phyloP scores from a whole-genome alignment of 2,888 invertebrate genomes.

The Tetheella fluctuosa region DNA sequence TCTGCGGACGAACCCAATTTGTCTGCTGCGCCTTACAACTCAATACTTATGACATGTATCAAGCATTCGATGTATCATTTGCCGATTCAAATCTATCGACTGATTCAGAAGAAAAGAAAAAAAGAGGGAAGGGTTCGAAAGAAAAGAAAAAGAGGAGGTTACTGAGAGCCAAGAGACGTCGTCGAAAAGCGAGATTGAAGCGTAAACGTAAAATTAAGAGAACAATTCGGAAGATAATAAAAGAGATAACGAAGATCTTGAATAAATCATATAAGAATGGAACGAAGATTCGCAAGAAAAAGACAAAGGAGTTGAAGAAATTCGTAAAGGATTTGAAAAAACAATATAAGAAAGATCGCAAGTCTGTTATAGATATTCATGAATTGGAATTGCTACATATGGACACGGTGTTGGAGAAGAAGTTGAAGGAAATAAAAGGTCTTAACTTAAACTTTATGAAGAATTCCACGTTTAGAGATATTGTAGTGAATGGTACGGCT shows the following conservation, averaged over 20 bases:
- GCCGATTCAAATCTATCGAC: conserved; percentile 54
- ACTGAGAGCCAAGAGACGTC: conserved; percentile 36
- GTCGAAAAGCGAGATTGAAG: conserved; percentile 41
- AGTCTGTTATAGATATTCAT: conserved; percentile 61
- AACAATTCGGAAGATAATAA: conserved; percentile 57
- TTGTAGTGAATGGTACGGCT: conserved; percentile 61
- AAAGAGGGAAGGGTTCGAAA: conserved; percentile 35
- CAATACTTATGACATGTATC: conserved; percentile 69
- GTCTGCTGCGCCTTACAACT: conserved; percentile 65
- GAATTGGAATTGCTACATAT: conserved; percentile 54
- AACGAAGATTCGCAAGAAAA: conserved; percentile 54
- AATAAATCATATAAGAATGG: conserved; percentile 59
- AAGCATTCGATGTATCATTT: conserved; percentile 69
- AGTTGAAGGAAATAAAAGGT: conserved; percentile 47
- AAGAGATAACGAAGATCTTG: conserved; percentile 60
- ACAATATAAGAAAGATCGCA: conserved; percentile 62
- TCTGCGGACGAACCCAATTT: conserved; percentile 66
- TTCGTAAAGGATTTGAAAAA: conserved; percentile 64
- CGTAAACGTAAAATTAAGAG: conserved; percentile 62
- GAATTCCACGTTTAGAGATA: conserved; percentile 64
- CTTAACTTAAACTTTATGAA: conserved; percentile 55
- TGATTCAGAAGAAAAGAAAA: conserved; percentile 54
- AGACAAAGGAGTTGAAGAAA: conserved; percentile 65
- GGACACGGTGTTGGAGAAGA: conserved; percentile 47
- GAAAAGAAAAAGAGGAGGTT: conserved; percentile 35